These are phyloP conservation scores for Argyresthia albistria DNA, from an alignment of 2,888 invertebrate genomes.

Conservation along the genomic window DNA sequence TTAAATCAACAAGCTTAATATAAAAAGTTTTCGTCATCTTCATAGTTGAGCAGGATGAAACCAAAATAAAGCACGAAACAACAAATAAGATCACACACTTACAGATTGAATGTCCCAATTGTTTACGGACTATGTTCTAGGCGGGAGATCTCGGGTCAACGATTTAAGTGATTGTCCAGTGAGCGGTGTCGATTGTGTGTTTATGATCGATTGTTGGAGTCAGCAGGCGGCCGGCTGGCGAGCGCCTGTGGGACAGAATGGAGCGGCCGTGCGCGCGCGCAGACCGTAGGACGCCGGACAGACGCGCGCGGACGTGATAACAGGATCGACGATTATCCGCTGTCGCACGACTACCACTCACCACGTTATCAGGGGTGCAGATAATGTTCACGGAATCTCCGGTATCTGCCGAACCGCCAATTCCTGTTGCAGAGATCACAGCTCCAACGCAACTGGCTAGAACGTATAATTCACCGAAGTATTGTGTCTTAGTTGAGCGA, in stretches of 20 bases:
- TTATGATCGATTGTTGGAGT: neutral
- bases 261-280: constrained; percentile 17
- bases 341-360: neutral
- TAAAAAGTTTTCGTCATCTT: neutral
- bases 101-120: neutral
- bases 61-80: neutral
- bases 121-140: neutral
- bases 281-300: constrained; percentile 33
- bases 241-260: constrained; percentile 43
- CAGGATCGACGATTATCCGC: constrained; percentile 55
- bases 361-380: neutral
- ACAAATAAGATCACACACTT: neutral
- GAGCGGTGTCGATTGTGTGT: neutral
- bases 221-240: constrained; percentile 33
- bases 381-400: too few relatives aligned
- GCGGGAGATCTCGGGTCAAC: neutral
- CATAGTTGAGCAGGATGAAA: neutral
- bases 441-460: too few relatives aligned
- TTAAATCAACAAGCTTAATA: neutral
- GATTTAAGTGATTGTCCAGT: neutral
- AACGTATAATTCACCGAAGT: too few relatives aligned
- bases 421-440: too few relatives aligned
- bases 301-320: constrained; percentile 40
- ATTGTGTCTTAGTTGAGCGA: neutral
- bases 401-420: too few relatives aligned